Conservation (phyloP, 2,113 vertebrate genomes). For the Falcunculus frontatus region DNA sequence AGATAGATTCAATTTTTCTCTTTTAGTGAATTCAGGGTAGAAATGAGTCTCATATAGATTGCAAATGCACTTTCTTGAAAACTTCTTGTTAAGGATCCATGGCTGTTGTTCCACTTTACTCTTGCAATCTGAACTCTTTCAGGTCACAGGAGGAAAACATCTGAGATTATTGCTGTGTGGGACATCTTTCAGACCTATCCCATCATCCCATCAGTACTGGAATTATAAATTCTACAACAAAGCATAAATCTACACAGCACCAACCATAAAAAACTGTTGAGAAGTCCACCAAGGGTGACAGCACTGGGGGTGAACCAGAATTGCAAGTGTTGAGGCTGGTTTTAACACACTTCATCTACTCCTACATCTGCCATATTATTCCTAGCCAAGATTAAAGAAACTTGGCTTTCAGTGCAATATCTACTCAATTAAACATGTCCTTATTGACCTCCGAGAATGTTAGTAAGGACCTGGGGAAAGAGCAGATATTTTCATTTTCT, state of each 20-base stretch:
- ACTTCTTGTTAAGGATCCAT: too few relatives aligned
- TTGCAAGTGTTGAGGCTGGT: not conserved
- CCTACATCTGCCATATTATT: not conserved
- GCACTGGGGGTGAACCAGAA: not conserved
- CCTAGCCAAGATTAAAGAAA: not conserved
- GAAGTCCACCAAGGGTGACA: not conserved
- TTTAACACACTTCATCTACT: not conserved
- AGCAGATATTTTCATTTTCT: not conserved
- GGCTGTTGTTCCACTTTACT: not conserved
- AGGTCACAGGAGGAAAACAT: not conserved
- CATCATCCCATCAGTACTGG: not conserved
- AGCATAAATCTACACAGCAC: not conserved
- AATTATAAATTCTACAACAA: not conserved
- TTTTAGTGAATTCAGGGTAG: not conserved
- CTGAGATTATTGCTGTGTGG: not conserved
- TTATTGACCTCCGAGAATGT: not conserved
- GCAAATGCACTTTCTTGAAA: not conserved
- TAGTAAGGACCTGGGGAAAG: not conserved
- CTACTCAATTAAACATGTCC: not conserved
- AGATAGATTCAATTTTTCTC: not conserved
- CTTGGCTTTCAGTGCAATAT: not conserved
- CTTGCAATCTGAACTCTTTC: not conserved
- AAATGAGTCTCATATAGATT: not conserved
- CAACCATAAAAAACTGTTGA: not conserved
- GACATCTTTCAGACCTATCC: not conserved